Conservation (phyloP, 2,113 vertebrate species). For the Nibea albiflora region DNA sequence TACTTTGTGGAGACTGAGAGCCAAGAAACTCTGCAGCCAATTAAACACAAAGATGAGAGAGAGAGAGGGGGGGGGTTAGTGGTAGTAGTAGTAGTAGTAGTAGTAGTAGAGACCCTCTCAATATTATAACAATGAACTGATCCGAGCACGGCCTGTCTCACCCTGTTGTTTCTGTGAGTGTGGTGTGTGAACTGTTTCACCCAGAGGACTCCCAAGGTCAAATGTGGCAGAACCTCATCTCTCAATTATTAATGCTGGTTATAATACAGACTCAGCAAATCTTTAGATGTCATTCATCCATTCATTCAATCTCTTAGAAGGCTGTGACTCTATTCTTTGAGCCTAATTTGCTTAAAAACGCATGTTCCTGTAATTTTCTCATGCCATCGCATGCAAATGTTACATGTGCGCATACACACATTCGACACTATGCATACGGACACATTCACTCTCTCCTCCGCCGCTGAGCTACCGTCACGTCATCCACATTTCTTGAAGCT, state of each 20-base stretch:
- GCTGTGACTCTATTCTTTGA: neutral
- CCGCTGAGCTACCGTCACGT: slow-evolving; percentile 6
- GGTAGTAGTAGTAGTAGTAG: slow-evolving; percentile 22
- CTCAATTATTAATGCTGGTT: slow-evolving; percentile 27
- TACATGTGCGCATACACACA: neutral
- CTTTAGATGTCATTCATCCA: neutral
- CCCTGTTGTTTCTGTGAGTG: slow-evolving; percentile 26
- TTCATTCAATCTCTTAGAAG: neutral
- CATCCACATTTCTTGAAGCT: slow-evolving; percentile 54
- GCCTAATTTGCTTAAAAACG: neutral
- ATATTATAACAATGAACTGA: slow-evolving; percentile 60
- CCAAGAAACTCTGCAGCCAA: slow-evolving; percentile 75
- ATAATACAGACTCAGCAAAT: slow-evolving; percentile 31
- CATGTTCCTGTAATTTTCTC: neutral
- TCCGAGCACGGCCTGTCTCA: slow-evolving; percentile 22
- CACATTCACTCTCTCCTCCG: neutral
- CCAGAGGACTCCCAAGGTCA: slow-evolving; percentile 34
- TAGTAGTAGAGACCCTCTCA: slow-evolving; percentile 24
- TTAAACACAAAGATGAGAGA: slow-evolving; percentile 69
- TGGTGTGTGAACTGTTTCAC: slow-evolving; percentile 31
- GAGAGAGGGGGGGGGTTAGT: neutral
- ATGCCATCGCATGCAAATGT: slow-evolving; percentile 22
- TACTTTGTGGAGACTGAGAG: slow-evolving; percentile 76
- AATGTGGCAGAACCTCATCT: slow-evolving; percentile 18
- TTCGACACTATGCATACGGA: neutral